Conservation (phyloP, 1,140 invertebrate genomes). For the Drusus annulatus region DNA sequence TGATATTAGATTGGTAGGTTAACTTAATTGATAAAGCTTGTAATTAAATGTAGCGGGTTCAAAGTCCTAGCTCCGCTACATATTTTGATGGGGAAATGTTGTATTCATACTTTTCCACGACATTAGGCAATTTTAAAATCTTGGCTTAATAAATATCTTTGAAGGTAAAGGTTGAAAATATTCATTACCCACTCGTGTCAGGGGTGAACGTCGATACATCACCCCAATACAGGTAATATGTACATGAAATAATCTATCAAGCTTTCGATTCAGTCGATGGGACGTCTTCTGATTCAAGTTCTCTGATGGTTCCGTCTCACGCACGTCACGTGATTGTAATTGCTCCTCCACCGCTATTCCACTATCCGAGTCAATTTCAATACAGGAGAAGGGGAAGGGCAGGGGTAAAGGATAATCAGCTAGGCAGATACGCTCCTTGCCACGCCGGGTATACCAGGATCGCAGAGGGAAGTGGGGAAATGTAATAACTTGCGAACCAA, state of each 20-base stretch:
- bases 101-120: too few species aligned
- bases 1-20: too few species aligned
- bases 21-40: too few species aligned
- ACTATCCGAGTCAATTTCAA: constrained; percentile 51
- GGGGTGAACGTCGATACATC: too few species aligned
- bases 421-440: background rate
- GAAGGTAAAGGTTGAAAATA: too few species aligned
- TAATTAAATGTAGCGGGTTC: too few species aligned
- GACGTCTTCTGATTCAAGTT: constrained; percentile 21
- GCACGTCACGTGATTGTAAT: constrained; percentile 55
- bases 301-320: constrained; percentile 39
- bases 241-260: constrained; percentile 6
- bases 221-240: too few species aligned
- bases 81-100: too few species aligned
- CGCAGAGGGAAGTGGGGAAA: background rate
- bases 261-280: constrained; percentile 12
- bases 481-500: constrained; percentile 4
- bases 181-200: too few species aligned
- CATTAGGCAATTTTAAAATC: too few species aligned
- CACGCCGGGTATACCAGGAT: background rate
- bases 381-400: background rate
- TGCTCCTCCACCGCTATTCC: constrained; percentile 35
- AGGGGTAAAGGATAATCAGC: background rate
- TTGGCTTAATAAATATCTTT: too few species aligned
- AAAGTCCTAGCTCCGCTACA: too few species aligned